Percentiles rank a stretch among this genome's conserved stretches.
Evolutionary conservation across 2,113 vertebrate species (phyloP).

Genomic region (Actinemys pallida): DNA sequence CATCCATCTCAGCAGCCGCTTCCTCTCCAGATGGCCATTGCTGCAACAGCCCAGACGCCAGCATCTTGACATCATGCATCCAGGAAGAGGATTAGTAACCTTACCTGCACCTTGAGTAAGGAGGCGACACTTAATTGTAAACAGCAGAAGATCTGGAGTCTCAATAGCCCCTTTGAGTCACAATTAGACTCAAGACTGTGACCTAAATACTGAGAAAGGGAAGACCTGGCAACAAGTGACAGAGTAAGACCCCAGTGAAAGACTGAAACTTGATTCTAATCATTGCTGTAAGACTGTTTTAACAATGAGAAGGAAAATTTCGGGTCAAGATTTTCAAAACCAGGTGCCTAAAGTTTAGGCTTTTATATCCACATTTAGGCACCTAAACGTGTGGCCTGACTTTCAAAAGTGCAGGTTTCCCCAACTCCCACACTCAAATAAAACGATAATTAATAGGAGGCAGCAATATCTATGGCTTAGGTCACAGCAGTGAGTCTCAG

Average conservation of each 20-base stretch:
- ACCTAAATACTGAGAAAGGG: neutral
- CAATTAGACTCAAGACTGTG: neutral
- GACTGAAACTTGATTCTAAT: neutral
- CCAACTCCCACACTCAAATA: neutral
- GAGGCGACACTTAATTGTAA: neutral
- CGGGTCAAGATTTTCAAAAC: neutral
- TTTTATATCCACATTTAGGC: neutral
- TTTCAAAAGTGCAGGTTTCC: neutral
- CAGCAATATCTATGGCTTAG: neutral
- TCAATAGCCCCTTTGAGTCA: neutral
- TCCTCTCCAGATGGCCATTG: neutral
- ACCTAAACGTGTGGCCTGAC: neutral
- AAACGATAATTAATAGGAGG: neutral
- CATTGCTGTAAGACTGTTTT: neutral
- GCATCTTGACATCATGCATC: neutral
- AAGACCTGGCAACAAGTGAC: neutral
- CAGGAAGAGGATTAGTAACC: neutral
- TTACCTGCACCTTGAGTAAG: neutral
- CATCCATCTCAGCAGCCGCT: neutral
- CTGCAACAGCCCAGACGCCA: conserved; percentile 9
- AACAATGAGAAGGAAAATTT: neutral
- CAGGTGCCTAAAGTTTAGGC: neutral
- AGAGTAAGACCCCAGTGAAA: neutral
- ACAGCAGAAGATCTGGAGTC: neutral
- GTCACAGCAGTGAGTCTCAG: neutral